Evolutionary conservation across 2,888 invertebrate genomes (phyloP).

Genomic region (Agrotis ipsilon): DNA sequence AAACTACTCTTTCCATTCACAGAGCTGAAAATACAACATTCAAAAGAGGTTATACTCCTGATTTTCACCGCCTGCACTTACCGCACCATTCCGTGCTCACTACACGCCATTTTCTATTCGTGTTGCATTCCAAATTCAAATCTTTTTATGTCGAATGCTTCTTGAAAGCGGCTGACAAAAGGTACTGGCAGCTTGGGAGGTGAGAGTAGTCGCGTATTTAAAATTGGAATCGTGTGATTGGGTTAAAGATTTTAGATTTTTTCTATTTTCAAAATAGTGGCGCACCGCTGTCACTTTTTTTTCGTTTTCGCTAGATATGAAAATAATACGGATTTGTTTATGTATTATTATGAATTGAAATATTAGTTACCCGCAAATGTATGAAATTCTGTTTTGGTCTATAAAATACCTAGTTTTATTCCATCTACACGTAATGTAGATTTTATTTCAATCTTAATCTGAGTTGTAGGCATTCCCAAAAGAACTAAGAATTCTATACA

Average conservation of each 20-base stretch:
- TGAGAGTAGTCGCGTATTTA: neutral
- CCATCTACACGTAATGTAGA: too few species aligned
- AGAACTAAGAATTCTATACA: too few species aligned
- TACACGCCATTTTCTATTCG: slow-evolving; percentile 42
- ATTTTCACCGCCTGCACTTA: slow-evolving; percentile 44
- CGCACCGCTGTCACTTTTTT: neutral
- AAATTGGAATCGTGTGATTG: neutral
- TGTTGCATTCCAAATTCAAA: slow-evolving; percentile 43
- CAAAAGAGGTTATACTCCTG: slow-evolving; percentile 18
- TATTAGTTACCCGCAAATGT: too few species aligned
- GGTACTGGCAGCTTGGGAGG: slow-evolving; percentile 14
- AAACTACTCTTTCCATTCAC: slow-evolving; percentile 18
- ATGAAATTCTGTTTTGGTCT: too few species aligned
- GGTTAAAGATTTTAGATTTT: neutral
- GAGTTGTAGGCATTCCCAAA: too few species aligned
- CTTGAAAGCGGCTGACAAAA: slow-evolving; percentile 18
- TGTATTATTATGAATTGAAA: neutral
- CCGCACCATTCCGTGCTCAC: slow-evolving; percentile 35
- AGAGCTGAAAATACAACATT: slow-evolving; percentile 18
- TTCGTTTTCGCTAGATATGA: neutral
- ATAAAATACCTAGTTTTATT: too few species aligned
- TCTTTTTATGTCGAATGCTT: slow-evolving; percentile 11
- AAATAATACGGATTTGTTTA: too few species aligned
- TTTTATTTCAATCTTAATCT: too few species aligned
- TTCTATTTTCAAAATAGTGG: neutral